These are phyloP conservation scores for Volucella inanis DNA, from an alignment of 2,888 invertebrate species.

Conservation along the genomic window DNA sequence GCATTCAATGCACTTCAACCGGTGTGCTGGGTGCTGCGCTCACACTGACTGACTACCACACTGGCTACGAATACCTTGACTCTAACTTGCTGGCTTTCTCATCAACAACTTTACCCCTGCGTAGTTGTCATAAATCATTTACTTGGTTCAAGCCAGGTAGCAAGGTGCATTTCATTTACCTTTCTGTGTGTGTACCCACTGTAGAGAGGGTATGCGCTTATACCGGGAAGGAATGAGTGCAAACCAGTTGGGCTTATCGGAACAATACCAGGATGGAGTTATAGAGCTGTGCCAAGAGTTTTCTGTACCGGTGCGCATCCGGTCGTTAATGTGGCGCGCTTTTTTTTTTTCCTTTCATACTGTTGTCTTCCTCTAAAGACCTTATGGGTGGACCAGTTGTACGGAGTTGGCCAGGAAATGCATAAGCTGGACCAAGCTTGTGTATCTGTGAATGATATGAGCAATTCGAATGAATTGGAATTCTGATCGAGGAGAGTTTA, in stretches of 20 bases:
- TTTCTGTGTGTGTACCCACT: slow-evolving; percentile 36
- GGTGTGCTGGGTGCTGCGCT: slow-evolving; percentile 13
- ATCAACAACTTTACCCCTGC: slow-evolving; percentile 67
- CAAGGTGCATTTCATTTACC: slow-evolving; percentile 73
- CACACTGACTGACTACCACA: slow-evolving; percentile 16
- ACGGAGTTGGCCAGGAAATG: slow-evolving; percentile 53
- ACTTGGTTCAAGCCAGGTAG: slow-evolving; percentile 71
- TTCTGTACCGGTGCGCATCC: slow-evolving; percentile 71
- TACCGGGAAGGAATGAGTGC: slow-evolving; percentile 49
- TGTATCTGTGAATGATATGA: slow-evolving; percentile 12
- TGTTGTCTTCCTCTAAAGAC: slow-evolving; percentile 35
- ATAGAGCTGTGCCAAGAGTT: slow-evolving; percentile 69
- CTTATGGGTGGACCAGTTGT: slow-evolving; percentile 63
- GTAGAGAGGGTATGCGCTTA: slow-evolving; percentile 14
- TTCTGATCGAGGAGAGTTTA: slow-evolving; percentile 41
- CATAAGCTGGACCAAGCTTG: slow-evolving; percentile 14
- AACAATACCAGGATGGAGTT: slow-evolving; percentile 70
- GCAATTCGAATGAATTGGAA: slow-evolving; percentile 23
- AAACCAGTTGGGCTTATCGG: slow-evolving; percentile 71
- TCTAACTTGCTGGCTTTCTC: slow-evolving; percentile 61
- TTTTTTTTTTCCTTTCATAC: slow-evolving; percentile 13
- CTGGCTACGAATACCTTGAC: background rate
- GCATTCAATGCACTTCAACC: background rate
- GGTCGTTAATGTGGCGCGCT: slow-evolving; percentile 65
- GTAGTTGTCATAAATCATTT: slow-evolving; percentile 75